Evolutionary conservation across 2,888 invertebrate genomes (phyloP).

Genomic region (Fragum fragum): DNA sequence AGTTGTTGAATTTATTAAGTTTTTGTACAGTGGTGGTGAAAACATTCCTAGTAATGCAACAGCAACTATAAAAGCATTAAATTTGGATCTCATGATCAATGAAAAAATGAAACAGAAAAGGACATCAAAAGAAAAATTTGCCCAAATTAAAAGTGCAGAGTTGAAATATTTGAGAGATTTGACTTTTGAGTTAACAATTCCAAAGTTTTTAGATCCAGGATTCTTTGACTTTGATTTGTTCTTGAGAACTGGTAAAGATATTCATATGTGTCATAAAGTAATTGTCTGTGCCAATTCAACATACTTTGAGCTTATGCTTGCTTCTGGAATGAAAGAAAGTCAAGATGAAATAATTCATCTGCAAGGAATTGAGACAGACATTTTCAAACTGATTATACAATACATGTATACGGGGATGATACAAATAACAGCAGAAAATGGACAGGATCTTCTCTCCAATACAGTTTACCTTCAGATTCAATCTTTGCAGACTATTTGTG

Average conservation of each 20-base stretch:
- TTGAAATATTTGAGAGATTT: constrained; percentile 54
- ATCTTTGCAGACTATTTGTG: constrained; percentile 90
- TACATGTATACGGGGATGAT: constrained; percentile 65
- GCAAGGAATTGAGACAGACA: constrained; percentile 57
- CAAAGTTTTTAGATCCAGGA: constrained; percentile 42
- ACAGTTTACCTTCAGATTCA: constrained; percentile 68
- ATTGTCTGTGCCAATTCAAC: constrained; percentile 62
- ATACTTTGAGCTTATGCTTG: constrained; percentile 71
- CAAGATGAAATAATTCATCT: constrained; percentile 50
- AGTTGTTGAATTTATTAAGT: constrained; percentile 45
- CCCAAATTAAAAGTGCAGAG: constrained; percentile 40
- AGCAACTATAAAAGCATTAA: constrained; percentile 44
- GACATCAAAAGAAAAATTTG: constrained; percentile 28
- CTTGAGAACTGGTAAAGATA: constrained; percentile 53
- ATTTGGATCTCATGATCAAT: constrained; percentile 48
- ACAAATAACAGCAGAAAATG: constrained; percentile 52
- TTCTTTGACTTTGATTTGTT: constrained; percentile 51
- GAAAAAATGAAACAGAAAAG: constrained; percentile 36
- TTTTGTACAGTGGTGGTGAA: constrained; percentile 53
- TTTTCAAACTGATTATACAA: constrained; percentile 51
- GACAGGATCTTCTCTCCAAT: constrained; percentile 59
- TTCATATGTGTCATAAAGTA: constrained; percentile 67
- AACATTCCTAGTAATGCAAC: constrained; percentile 1
- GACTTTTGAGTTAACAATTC: constrained; percentile 53
- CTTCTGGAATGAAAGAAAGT: constrained; percentile 68